These are phyloP conservation scores for Ormyrus pomaceus DNA, from an alignment of 2,888 invertebrate genomes.

Conservation along the genomic window DNA sequence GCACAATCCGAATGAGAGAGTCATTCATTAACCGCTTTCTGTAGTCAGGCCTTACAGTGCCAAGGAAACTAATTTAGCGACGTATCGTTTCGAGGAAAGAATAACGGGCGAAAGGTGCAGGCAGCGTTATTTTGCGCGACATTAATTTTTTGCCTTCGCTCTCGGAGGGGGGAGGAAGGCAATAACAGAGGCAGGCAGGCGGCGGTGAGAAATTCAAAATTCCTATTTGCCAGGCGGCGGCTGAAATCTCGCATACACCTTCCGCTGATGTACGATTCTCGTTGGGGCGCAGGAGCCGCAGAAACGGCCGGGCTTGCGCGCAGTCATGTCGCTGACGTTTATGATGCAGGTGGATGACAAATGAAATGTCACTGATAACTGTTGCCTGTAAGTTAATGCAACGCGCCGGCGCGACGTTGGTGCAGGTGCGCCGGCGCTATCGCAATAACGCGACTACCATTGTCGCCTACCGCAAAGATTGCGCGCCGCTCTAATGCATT, in stretches of 20 bases:
- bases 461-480: slow-evolving; percentile 14
- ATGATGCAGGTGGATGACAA: slow-evolving; percentile 70
- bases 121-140: too few species aligned
- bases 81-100: too few species aligned
- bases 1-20: too few species aligned
- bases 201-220: not conserved
- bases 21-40: too few species aligned
- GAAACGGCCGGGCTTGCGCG: not conserved
- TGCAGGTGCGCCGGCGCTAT: slow-evolving; percentile 33
- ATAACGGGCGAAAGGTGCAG: too few species aligned
- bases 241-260: slow-evolving; percentile 56
- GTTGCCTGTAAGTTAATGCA: slow-evolving; percentile 56
- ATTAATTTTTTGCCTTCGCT: too few species aligned
- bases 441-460: slow-evolving; percentile 37
- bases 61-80: too few species aligned
- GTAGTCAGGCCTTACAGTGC: too few species aligned
- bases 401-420: not conserved
- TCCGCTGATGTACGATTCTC: slow-evolving; percentile 43
- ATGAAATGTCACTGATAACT: slow-evolving; percentile 72
- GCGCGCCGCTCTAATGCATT: slow-evolving; percentile 31
- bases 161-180: too few species aligned
- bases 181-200: not conserved
- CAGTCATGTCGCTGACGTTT: slow-evolving; percentile 65
- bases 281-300: not conserved
- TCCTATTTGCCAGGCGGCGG: slow-evolving; percentile 57